phyloP scores from a whole-genome alignment of 2,888 invertebrate genomes.

The Drosophila lutescens region DNA sequence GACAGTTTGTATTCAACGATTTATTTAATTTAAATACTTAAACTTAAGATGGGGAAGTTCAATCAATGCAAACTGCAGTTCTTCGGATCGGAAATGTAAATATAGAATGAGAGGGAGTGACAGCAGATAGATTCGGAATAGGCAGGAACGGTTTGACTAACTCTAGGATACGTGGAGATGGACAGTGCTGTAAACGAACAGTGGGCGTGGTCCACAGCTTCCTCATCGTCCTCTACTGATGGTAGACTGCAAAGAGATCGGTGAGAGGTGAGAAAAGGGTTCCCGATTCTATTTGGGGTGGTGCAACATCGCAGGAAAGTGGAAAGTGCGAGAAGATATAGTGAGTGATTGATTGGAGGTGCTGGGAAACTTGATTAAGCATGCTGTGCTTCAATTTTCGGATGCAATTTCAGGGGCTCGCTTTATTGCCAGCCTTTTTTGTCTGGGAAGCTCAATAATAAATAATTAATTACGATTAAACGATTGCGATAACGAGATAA shows the following conservation, averaged over 20 bases:
- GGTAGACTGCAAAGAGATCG: conserved; percentile 77
- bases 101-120: conserved; percentile 25
- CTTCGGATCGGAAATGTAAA: conserved; percentile 17
- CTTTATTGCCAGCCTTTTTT: conserved; percentile 55
- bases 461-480: conserved; percentile 35
- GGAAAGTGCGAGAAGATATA: conserved; percentile 4
- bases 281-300: conserved; percentile 28
- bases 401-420: conserved; percentile 36
- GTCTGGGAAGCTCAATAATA: conserved; percentile 40
- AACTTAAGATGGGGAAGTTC: conserved; percentile 39
- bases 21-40: conserved; percentile 77
- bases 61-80: conserved; percentile 11
- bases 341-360: conserved; percentile 16
- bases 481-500: conserved; percentile 38
- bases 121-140: conserved; percentile 28
- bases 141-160: conserved; percentile 52
- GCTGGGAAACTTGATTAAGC: conserved; percentile 30
- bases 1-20: conserved; percentile 49
- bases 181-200: conserved; percentile 28
- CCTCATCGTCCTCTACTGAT: conserved; percentile 64
- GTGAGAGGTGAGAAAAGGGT: conserved; percentile 61
- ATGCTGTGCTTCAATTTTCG: conserved; percentile 64
- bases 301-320: conserved; percentile 15
- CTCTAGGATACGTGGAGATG: conserved; percentile 46
- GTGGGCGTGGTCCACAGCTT: conserved; percentile 42